Evolutionary conservation across 2,888 invertebrate genomes (phyloP).

Genomic region (Myathropa florea): DNA sequence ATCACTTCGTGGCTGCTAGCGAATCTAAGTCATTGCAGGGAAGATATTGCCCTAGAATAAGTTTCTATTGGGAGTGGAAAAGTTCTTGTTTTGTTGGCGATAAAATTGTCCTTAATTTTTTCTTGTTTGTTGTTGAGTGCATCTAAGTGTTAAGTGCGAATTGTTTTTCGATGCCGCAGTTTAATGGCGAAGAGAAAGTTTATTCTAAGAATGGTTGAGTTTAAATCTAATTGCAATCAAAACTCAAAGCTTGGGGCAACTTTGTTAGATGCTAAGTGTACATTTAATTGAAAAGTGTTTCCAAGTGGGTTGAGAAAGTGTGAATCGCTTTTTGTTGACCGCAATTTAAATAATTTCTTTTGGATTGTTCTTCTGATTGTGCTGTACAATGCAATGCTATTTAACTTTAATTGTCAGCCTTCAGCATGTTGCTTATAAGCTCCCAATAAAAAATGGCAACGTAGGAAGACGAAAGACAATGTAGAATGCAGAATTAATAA

Average conservation of each 20-base stretch:
- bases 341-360: too few relatives aligned
- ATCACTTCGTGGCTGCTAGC: constrained; percentile 34
- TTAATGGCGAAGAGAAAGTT: background rate
- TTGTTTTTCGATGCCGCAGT: constrained; percentile 15
- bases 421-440: too few relatives aligned
- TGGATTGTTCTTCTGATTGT: too few relatives aligned
- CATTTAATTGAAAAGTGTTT: background rate
- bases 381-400: too few relatives aligned
- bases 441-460: too few relatives aligned
- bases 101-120: background rate
- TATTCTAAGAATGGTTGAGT: background rate
- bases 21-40: constrained; percentile 6
- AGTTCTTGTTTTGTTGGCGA: constrained; percentile 22
- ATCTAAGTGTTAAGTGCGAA: constrained; percentile 25
- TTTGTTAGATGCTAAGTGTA: background rate
- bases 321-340: too few relatives aligned
- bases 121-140: background rate
- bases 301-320: background rate
- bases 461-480: too few relatives aligned
- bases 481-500: too few relatives aligned
- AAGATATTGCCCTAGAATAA: constrained; percentile 34
- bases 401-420: too few relatives aligned
- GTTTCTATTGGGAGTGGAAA: constrained; percentile 19
- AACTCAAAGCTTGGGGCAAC: background rate
- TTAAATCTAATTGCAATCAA: background rate